phyloP scores from a whole-genome alignment of 53 echinoderm and acorn worm species.

The Echinarachnius parma region DNA sequence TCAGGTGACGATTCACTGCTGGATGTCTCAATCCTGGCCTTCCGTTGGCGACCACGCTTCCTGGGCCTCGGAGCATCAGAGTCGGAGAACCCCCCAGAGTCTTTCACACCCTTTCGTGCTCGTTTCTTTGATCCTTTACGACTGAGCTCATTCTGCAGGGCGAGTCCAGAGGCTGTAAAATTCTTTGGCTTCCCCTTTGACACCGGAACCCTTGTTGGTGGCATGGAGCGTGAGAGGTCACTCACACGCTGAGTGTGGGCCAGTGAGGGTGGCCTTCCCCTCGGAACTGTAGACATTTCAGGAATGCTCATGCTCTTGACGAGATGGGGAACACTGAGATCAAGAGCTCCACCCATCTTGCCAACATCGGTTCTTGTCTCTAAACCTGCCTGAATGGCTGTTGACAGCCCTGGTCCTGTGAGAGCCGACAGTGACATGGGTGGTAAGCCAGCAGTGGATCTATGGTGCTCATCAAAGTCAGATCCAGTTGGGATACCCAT shows the following conservation, averaged over 20 bases:
- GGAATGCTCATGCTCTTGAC: slow-evolving; percentile 56
- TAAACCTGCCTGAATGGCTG: slow-evolving; percentile 36
- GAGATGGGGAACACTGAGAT: slow-evolving; percentile 64
- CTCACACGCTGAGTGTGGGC: slow-evolving; percentile 26
- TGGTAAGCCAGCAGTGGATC: slow-evolving; percentile 22
- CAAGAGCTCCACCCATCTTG: slow-evolving; percentile 49
- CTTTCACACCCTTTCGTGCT: slow-evolving; percentile 49
- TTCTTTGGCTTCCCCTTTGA: slow-evolving; percentile 95
- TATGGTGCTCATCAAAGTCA: slow-evolving; percentile 30
- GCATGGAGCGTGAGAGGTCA: slow-evolving; percentile 27
- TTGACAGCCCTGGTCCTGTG: slow-evolving; percentile 14
- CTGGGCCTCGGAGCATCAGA: slow-evolving; percentile 63
- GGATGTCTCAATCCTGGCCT: slow-evolving; percentile 39
- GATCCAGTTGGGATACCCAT: slow-evolving; percentile 60
- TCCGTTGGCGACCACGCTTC: slow-evolving; percentile 52
- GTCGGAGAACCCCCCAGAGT: slow-evolving; percentile 51
- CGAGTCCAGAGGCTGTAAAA: slow-evolving; percentile 61
- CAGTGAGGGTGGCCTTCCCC: slow-evolving; percentile 3
- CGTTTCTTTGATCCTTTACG: slow-evolving; percentile 60
- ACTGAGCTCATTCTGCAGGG: slow-evolving; percentile 48
- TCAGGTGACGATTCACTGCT: slow-evolving; percentile 83
- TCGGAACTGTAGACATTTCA: not conserved
- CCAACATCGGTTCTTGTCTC: slow-evolving; percentile 41
- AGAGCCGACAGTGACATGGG: slow-evolving; percentile 28
- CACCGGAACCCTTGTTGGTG: slow-evolving; percentile 28